Evolutionary conservation across 1,140 invertebrate species (phyloP).

Genomic region (Hyles vespertilio): DNA sequence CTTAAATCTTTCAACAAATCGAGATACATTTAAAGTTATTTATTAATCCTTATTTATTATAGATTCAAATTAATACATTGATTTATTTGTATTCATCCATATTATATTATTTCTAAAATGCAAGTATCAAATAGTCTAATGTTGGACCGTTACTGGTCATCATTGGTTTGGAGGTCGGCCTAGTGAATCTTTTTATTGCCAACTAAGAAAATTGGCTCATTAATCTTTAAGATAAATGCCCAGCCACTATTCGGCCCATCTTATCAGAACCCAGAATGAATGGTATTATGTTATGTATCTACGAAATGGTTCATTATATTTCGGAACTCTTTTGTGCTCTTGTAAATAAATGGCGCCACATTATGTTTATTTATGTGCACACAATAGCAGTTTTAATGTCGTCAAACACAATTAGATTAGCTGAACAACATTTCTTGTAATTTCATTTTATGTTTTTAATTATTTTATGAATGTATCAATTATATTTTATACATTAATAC

Average conservation of each 20-base stretch:
- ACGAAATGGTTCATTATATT: conserved; percentile 30
- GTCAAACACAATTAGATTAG: conserved; percentile 1
- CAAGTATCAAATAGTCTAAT: conserved; percentile 24
- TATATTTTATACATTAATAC: too few species aligned
- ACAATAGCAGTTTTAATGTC: too few species aligned
- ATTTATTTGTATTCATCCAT: not conserved
- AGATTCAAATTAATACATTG: not conserved
- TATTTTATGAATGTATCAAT: too few species aligned
- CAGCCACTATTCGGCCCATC: conserved; percentile 65
- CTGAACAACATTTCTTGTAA: not conserved
- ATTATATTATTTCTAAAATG: conserved; percentile 14
- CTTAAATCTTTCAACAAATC: too few species aligned
- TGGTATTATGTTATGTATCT: conserved; percentile 39
- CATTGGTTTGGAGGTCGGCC: conserved; percentile 45
- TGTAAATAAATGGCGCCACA: not conserved
- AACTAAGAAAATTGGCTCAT: conserved; percentile 76
- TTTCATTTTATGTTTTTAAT: too few species aligned
- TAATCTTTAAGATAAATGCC: conserved; percentile 75
- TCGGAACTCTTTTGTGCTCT: conserved; percentile 18
- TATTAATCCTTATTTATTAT: not conserved
- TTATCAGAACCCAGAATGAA: conserved; percentile 64
- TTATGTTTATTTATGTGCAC: too few species aligned
- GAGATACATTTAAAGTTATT: too few species aligned
- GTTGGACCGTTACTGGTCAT: conserved; percentile 39
- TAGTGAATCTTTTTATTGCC: conserved; percentile 73